Evolutionary conservation across 2,797 vertebrate genomes (phyloP).

Genomic region (Martes flavigula): DNA sequence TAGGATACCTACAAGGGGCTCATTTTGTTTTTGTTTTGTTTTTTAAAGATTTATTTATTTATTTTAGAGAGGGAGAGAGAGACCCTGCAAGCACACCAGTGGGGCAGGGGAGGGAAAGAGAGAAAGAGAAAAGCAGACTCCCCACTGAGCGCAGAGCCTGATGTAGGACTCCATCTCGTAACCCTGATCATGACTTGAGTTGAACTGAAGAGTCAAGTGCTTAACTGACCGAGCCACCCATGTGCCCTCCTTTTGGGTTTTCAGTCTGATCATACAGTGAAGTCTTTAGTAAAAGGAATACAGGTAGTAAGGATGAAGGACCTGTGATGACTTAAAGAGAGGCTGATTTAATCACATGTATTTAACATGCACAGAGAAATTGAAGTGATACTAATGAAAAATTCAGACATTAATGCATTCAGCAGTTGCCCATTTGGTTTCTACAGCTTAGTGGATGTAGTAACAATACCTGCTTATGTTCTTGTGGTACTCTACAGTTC

Average conservation of each 20-base stretch:
- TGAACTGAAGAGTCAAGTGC: background rate
- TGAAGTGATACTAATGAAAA: constrained; percentile 16
- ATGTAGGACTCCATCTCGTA: background rate
- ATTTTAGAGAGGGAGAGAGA: background rate
- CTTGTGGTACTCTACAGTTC: background rate
- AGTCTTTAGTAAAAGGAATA: background rate
- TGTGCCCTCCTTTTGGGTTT: background rate
- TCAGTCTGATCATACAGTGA: background rate
- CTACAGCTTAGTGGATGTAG: background rate
- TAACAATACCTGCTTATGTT: background rate
- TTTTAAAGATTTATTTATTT: background rate
- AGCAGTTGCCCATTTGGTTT: background rate
- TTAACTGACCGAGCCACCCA: background rate
- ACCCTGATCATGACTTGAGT: background rate
- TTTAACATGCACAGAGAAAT: background rate
- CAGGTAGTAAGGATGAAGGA: background rate
- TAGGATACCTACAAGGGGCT: background rate
- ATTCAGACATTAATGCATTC: background rate
- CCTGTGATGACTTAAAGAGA: background rate
- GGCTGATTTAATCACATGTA: background rate
- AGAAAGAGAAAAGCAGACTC: background rate
- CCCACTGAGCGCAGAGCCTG: background rate
- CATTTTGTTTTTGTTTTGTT: background rate
- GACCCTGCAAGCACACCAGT: background rate
- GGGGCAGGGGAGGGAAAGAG: background rate